Base-by-base conservation (phyloP, 2,888 invertebrate genomes). In the Drosophila mimica region DNA sequence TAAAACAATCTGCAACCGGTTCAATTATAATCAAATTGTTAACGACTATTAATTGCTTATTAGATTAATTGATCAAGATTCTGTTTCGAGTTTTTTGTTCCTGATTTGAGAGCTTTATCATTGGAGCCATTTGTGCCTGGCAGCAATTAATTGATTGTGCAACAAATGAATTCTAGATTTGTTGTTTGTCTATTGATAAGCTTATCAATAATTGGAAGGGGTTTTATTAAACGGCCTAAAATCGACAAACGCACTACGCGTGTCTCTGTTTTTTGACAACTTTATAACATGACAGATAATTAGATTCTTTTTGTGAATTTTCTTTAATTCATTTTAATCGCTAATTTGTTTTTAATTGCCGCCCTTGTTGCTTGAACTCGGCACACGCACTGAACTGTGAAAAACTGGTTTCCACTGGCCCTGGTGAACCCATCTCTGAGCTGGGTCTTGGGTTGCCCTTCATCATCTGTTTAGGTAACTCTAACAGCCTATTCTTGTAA, bases 331-430 rank as follows among this genome's bases (percentile, higher is more conserved):
- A 38, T 25, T 31, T 58, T 58, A 67, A 64, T 63, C 66, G 75
- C 71, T 79, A 79, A 78, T 79, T 78, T 71, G 71, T 59, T 71
- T 78, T 79, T 79, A 78, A 78, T 78, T 78, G 79, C 34, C 66
- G 79, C 75, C 79, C 75, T 79, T 67, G 71, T 74, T 67, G 79
- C 67, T 67, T 78, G 71, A 79, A 79, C 77, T 79, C 61, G 70
- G 75, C 79, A 67, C 74, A 70, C 25, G 31, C 52, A 57, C n/a
- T 40, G 60, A 63, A 33, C 51, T 68, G 69, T 62, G 34, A 7
- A 4, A 65, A 78, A 78, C 77, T 79, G 79, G 79, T 78, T 78
- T 78, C 61, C 51, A 15, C 65, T 62, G 62, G 65, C 76, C 74
- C 70, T 74, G 74, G 20, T 31, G 15, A 46, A 15, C 25, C 46